Percentiles rank a stretch among this genome's conserved stretches.
Conservation (phyloP, 2,113 vertebrate genomes). For the Tonatia bakeri region DNA sequence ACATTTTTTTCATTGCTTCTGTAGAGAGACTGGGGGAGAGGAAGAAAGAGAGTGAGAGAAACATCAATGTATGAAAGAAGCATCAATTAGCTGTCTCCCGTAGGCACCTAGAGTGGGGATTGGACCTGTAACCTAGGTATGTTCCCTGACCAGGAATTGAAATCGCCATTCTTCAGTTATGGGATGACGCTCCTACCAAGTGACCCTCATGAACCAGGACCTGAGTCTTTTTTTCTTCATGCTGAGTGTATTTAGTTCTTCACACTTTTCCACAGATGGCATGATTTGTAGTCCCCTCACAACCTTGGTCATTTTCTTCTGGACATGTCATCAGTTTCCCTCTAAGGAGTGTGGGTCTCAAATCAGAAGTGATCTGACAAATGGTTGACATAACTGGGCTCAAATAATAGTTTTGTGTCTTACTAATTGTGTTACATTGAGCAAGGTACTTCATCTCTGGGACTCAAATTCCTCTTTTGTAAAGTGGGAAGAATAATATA, state of each 20-base stretch:
- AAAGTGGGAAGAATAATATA: constrained; percentile 1
- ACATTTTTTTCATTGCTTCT: too few species aligned
- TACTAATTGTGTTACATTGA: background rate
- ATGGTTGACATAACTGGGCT: background rate
- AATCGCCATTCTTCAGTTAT: too few species aligned
- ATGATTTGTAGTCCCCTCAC: background rate
- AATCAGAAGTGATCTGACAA: background rate
- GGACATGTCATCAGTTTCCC: background rate
- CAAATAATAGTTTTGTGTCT: background rate
- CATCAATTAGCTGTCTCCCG: too few species aligned
- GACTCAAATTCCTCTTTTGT: background rate
- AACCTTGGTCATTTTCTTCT: background rate
- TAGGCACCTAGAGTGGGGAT: too few species aligned
- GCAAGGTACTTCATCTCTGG: background rate
- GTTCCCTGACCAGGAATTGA: too few species aligned
- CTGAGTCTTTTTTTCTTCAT: background rate
- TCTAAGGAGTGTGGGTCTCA: background rate
- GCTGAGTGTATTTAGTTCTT: constrained; percentile 3
- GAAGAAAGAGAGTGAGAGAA: too few species aligned
- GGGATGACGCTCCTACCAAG: too few species aligned
- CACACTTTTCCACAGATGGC: background rate
- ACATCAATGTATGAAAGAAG: too few species aligned
- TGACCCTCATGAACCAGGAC: too few species aligned
- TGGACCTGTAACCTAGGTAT: too few species aligned
- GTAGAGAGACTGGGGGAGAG: too few species aligned